Evolutionary conservation across 2,888 invertebrate species (phyloP).

Genomic region (Seladonia tumulorum): DNA sequence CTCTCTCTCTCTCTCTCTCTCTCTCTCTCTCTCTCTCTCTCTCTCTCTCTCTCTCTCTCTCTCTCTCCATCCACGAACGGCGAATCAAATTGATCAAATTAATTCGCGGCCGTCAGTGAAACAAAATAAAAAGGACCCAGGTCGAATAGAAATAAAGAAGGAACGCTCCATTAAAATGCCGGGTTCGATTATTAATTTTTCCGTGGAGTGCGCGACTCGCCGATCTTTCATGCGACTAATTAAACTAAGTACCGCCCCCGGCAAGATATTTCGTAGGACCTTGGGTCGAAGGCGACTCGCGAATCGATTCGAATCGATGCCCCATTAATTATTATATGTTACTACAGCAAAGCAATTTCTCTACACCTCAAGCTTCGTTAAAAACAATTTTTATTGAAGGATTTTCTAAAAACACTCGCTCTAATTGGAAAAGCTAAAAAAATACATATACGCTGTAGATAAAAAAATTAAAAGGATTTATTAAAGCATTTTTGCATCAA

Average conservation of each 20-base stretch:
- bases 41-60: neutral
- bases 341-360: neutral
- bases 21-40: neutral
- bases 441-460: neutral
- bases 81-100: constrained; percentile 19
- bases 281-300: neutral
- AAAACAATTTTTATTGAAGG: neutral
- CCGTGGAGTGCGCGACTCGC: neutral
- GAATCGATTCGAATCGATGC: neutral
- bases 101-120: neutral
- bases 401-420: neutral
- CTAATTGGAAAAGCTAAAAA: neutral
- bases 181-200: constrained; percentile 27
- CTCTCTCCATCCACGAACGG: neutral
- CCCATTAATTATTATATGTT: neutral
- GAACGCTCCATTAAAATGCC: constrained; percentile 15
- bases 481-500: too few species aligned
- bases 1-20: neutral
- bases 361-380: neutral
- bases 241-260: constrained; percentile 20
- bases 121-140: neutral
- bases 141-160: neutral
- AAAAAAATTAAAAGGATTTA: neutral
- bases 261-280: neutral
- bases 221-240: constrained; percentile 34